Percentiles rank a stretch among this genome's conserved stretches.
Conservation (phyloP, 2,797 vertebrate genomes). For the Tinamus major region DNA sequence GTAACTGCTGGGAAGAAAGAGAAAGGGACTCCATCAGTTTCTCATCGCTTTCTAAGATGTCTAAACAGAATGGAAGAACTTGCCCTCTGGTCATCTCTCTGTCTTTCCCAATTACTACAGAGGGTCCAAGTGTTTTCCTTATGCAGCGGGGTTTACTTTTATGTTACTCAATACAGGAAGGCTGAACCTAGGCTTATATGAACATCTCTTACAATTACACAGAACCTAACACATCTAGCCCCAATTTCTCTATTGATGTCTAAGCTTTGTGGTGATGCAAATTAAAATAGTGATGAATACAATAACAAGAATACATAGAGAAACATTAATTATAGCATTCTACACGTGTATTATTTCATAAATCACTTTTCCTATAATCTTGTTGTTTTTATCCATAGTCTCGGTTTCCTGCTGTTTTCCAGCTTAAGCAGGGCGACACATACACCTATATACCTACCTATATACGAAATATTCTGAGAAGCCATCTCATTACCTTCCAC, state of each 20-base stretch:
- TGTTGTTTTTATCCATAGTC: neutral
- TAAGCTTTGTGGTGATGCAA: neutral
- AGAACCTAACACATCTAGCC: neutral
- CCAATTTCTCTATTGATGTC: neutral
- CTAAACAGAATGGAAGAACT: neutral
- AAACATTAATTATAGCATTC: neutral
- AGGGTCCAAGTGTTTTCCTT: neutral
- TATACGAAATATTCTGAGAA: neutral
- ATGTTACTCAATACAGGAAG: neutral
- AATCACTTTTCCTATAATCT: neutral
- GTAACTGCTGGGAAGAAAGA: neutral
- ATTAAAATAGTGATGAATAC: neutral
- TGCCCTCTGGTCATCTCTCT: neutral
- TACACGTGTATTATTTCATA: neutral
- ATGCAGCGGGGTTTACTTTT: fast-evolving
- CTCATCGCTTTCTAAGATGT: neutral
- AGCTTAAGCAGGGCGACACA: neutral
- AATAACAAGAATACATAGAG: neutral
- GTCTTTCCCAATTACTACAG: neutral
- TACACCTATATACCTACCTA: neutral
- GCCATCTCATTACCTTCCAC: neutral
- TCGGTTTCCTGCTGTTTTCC: neutral
- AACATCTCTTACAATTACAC: neutral
- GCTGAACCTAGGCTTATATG: neutral
- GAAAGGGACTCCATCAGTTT: neutral